Conservation (phyloP, 2,113 vertebrate species). For the Ptychochromis oligacanthus region DNA sequence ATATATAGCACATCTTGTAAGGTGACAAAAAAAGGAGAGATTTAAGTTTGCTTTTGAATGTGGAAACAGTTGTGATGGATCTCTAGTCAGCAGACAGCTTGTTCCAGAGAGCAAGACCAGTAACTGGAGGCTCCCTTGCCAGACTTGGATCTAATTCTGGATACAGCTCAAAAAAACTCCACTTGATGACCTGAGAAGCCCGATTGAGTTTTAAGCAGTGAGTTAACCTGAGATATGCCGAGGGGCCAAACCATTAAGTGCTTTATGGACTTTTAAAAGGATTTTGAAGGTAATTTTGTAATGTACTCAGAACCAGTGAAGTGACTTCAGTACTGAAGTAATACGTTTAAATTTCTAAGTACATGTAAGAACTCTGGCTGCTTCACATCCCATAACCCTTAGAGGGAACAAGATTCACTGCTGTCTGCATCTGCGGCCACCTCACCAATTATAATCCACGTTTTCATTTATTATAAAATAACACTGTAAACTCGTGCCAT, state of each 20-base stretch:
- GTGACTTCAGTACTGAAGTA: neutral
- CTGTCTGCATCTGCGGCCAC: too few species aligned
- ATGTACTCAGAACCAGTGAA: neutral
- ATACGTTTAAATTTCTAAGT: neutral
- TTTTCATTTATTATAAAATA: too few species aligned
- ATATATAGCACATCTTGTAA: neutral
- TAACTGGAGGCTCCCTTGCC: too few species aligned
- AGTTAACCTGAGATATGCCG: neutral
- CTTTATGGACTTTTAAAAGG: neutral
- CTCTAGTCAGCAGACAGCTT: neutral
- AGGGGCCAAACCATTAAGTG: neutral
- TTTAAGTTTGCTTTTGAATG: neutral
- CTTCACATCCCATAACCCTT: too few species aligned
- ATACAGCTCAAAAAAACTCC: too few species aligned
- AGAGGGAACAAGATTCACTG: too few species aligned
- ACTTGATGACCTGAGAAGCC: neutral
- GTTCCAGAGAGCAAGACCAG: neutral
- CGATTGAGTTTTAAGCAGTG: neutral
- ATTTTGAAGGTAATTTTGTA: neutral
- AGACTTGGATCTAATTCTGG: too few species aligned
- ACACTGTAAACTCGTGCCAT: too few species aligned
- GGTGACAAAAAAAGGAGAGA: neutral
- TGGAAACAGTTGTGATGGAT: too few species aligned
- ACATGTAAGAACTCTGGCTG: too few species aligned
- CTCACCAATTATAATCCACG: too few species aligned